These are phyloP conservation scores for Eulithis prunata DNA, from an alignment of 2,888 invertebrate species.

Conservation along the genomic window DNA sequence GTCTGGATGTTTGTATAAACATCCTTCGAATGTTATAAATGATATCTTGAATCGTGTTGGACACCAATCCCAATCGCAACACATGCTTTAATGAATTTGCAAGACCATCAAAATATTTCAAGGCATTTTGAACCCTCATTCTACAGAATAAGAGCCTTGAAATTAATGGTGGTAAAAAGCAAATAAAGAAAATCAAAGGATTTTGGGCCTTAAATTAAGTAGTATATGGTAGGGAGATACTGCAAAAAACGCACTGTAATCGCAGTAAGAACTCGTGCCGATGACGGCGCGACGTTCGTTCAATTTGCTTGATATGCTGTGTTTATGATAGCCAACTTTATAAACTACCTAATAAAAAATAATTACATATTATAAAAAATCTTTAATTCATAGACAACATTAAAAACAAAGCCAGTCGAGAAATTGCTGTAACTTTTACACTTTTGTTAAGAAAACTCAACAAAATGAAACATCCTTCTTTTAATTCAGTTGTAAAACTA, in stretches of 20 bases:
- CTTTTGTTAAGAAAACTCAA: neutral
- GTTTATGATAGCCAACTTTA: constrained; percentile 48
- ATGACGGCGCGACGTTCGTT: too few relatives aligned
- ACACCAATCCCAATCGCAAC: constrained; percentile 41
- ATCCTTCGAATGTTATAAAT: constrained; percentile 48
- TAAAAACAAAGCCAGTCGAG: too few relatives aligned
- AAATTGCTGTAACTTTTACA: too few relatives aligned
- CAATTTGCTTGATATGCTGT: constrained; percentile 47
- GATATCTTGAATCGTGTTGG: constrained; percentile 43
- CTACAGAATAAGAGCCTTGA: constrained; percentile 4
- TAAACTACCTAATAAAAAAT: neutral
- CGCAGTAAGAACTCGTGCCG: constrained; percentile 47
- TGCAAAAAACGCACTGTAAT: constrained; percentile 33
- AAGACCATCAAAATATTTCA: constrained; percentile 19
- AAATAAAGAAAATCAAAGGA: constrained; percentile 32
- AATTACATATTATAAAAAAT: too few relatives aligned
- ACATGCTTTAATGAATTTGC: constrained; percentile 25
- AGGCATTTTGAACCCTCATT: constrained; percentile 9
- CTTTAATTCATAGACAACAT: too few relatives aligned
- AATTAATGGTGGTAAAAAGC: constrained; percentile 47
- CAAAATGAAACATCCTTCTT: neutral
- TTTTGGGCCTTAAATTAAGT: constrained; percentile 27
- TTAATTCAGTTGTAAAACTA: too few relatives aligned
- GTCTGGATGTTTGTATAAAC: constrained; percentile 21
- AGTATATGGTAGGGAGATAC: constrained; percentile 27